Percentiles rank a stretch among this genome's conserved stretches.
phyloP scores from a whole-genome alignment of 2,797 vertebrate genomes.

The Microctenopoma lineatum region DNA sequence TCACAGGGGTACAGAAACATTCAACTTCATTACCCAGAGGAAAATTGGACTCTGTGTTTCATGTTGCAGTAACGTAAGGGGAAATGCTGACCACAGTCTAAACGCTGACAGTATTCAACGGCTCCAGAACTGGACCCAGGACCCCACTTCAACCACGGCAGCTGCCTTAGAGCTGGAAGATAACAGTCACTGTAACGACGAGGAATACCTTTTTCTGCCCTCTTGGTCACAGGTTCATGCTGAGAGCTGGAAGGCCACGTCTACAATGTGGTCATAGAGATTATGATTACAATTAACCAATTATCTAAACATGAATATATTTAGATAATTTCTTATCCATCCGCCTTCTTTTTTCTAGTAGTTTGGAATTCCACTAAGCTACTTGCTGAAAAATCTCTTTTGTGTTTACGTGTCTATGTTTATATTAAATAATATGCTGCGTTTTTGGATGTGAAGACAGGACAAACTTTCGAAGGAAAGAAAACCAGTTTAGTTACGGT shows the following conservation, averaged over 20 bases:
- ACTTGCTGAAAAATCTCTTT: too few relatives aligned
- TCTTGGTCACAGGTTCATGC: not conserved
- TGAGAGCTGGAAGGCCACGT: not conserved
- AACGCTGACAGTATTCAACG: not conserved
- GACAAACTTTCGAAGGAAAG: too few relatives aligned
- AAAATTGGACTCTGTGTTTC: slow-evolving; percentile 1
- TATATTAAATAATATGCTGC: too few relatives aligned
- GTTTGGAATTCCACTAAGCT: too few relatives aligned
- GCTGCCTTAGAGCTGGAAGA: slow-evolving; percentile 4
- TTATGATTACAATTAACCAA: too few relatives aligned
- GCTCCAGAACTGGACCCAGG: slow-evolving; percentile 19
- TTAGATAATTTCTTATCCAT: too few relatives aligned
- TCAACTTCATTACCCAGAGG: not conserved
- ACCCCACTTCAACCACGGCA: slow-evolving; percentile 24
- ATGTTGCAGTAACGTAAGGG: not conserved
- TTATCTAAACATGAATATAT: too few relatives aligned
- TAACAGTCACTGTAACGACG: too few relatives aligned
- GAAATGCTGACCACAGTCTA: slow-evolving; percentile 1
- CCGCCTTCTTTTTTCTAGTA: too few relatives aligned
- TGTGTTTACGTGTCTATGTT: too few relatives aligned
- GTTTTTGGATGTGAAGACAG: too few relatives aligned
- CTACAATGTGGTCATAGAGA: not conserved
- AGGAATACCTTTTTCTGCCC: not conserved
- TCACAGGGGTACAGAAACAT: slow-evolving; percentile 15
- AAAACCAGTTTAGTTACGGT: too few relatives aligned